These are phyloP conservation scores for Channa maculata DNA, from an alignment of 2,113 vertebrate genomes.

Conservation along the genomic window DNA sequence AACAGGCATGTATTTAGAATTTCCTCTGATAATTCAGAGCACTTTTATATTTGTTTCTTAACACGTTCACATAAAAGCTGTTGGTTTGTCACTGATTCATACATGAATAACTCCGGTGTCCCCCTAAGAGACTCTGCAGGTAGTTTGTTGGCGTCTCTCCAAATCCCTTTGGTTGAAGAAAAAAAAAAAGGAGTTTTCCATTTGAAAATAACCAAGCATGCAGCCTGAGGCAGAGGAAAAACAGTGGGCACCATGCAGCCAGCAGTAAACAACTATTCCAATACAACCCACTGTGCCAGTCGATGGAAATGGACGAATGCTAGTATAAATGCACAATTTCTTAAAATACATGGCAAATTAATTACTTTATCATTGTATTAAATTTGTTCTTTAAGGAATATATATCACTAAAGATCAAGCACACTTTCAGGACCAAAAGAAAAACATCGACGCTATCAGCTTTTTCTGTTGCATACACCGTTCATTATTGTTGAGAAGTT, in stretches of 20 bases:
- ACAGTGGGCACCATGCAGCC: slow-evolving; percentile 11
- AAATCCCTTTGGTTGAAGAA: slow-evolving; percentile 32
- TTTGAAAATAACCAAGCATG: slow-evolving; percentile 46
- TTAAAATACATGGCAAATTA: background rate
- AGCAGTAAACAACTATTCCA: slow-evolving; percentile 35
- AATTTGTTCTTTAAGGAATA: slow-evolving; percentile 9
- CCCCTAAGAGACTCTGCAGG: slow-evolving; percentile 11
- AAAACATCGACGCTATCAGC: too few relatives aligned
- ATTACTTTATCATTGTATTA: slow-evolving; percentile 4
- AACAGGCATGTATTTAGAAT: background rate
- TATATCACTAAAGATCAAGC: slow-evolving; percentile 1
- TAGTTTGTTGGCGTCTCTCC: slow-evolving; percentile 29
- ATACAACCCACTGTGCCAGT: slow-evolving; percentile 17
- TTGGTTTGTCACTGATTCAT: slow-evolving; percentile 44
- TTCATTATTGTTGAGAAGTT: too few relatives aligned
- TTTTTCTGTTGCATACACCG: too few relatives aligned
- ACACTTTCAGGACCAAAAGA: too few relatives aligned
- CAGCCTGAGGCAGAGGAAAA: slow-evolving; percentile 23
- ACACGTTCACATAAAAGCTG: slow-evolving; percentile 24
- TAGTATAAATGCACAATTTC: slow-evolving; percentile 9
- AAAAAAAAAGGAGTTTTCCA: slow-evolving; percentile 22
- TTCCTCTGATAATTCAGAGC: background rate
- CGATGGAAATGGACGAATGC: slow-evolving; percentile 4
- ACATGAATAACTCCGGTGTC: slow-evolving; percentile 16
- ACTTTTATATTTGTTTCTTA: slow-evolving; percentile 8